Evolutionary conservation across 2,797 vertebrate species (phyloP), one percentile per base, ranked within the genome.

Genomic region (Sardinella longiceps): DNA sequence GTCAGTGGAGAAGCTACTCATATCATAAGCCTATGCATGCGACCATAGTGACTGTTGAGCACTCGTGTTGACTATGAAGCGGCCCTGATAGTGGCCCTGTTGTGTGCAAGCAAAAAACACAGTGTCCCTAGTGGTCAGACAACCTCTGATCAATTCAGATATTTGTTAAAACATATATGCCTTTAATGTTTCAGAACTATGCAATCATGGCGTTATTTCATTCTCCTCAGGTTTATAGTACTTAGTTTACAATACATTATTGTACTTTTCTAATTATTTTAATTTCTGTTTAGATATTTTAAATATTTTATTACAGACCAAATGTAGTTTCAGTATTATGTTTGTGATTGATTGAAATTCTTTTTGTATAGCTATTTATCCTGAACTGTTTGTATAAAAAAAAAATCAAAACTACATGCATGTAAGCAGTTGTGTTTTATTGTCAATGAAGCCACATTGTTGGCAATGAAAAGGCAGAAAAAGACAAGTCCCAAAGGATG

Each of bases 351-450:
- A 33, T 70, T 12, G 33, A 33, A 37, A 80, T n/a, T 60, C 1
- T 23, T 83, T 83, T 77, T 77, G 66, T 77, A 77, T 28, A 37
- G 20, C 15, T 74, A 66, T 33, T 18, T 74, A 18, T 39, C 66
- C 66, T 74, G 15, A 74, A 77, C 37, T 43, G 33, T 77, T 77
- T 77, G 37, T 77, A 39, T 43, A 74, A 74, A 74, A 77, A 39
- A 66, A 30, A 12, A 7, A 77, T 77, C 18, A 23, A 20, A 77
- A 39, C 70, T 39, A 20, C 43, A 39, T 77, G 6, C 23, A 39
- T 37, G 39, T 43, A 77, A 77, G 70, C 70, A 77, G 23, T 43
- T 77, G 70, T 39, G 20, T 77, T 77, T 77, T 77, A 77, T 77
- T 77, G 33, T 77, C 70, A 23, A 15, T 43, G 5, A 33, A 50